phyloP scores from a whole-genome alignment of 1,140 invertebrate genomes.

The Brachionus rubens region DNA sequence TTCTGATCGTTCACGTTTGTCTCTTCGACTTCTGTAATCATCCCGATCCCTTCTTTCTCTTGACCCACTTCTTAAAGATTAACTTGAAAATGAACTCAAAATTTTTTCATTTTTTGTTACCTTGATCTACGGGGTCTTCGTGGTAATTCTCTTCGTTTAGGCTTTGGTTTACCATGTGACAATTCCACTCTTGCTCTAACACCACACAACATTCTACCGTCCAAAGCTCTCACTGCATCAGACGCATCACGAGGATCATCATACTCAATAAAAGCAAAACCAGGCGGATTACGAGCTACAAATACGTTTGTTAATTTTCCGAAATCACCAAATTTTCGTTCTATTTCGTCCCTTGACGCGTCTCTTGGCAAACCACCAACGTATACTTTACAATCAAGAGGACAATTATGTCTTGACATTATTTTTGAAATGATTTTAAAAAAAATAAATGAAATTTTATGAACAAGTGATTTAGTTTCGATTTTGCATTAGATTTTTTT shows the following conservation, averaged over 20 bases:
- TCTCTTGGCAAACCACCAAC: constrained; percentile 77
- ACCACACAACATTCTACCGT: constrained; percentile 82
- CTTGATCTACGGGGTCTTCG: constrained; percentile 23
- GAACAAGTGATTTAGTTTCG: no score
- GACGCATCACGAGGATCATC: constrained; percentile 89
- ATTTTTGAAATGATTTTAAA: neutral
- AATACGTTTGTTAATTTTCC: constrained; percentile 87
- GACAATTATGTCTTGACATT: constrained; percentile 38
- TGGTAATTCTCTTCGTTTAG: neutral
- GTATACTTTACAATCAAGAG: constrained; percentile 84
- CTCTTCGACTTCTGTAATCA: no score
- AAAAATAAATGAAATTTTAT: no score
- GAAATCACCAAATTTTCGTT: constrained; percentile 86
- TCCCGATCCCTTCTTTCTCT: no score
- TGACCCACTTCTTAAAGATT: no score
- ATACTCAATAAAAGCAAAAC: constrained; percentile 94
- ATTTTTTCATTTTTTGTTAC: neutral
- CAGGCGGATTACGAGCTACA: constrained; percentile 76
- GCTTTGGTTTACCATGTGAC: constrained; percentile 69
- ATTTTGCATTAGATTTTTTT: constrained; percentile 22
- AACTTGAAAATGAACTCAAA: no score
- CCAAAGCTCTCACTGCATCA: constrained; percentile 83
- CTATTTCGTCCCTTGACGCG: constrained; percentile 59
- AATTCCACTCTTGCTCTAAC: constrained; percentile 83
- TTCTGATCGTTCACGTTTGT: no score